These are phyloP conservation scores for Mimumesa dahlbomi DNA, from an alignment of 2,888 invertebrate genomes.

Conservation along the genomic window DNA sequence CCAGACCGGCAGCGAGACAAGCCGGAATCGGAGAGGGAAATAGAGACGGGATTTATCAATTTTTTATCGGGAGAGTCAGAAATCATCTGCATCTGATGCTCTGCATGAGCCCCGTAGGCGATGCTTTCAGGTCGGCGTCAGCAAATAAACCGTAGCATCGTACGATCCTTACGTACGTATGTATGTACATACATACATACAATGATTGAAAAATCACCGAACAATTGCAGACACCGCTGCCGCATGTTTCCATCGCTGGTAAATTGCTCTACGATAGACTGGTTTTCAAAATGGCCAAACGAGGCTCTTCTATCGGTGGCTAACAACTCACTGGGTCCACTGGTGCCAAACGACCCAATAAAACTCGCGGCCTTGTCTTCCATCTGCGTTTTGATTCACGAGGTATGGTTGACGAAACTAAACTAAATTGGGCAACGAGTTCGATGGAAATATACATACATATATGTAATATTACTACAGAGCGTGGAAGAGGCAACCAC, in stretches of 20 bases:
- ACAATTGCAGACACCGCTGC: slow-evolving; percentile 89
- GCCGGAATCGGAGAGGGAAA: slow-evolving; percentile 85
- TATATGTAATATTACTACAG: slow-evolving; percentile 76
- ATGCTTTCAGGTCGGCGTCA: slow-evolving; percentile 87
- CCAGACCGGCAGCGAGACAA: slow-evolving; percentile 87
- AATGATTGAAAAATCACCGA: too few relatives aligned
- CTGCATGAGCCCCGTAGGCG: slow-evolving; percentile 95
- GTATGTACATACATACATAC: neutral
- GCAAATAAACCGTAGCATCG: too few relatives aligned
- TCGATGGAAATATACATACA: neutral
- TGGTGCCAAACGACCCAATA: slow-evolving; percentile 81
- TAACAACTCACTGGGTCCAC: slow-evolving; percentile 84
- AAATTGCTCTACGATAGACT: slow-evolving; percentile 96
- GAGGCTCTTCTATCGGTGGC: slow-evolving; percentile 94
- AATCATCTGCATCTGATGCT: slow-evolving; percentile 92
- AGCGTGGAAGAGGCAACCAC: slow-evolving; percentile 91
- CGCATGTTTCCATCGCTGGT: slow-evolving; percentile 96
- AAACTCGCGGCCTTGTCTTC: slow-evolving; percentile 82
- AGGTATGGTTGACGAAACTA: too few relatives aligned
- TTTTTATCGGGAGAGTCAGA: slow-evolving; percentile 91
- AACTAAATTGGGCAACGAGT: too few relatives aligned
- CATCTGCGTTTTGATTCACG: slow-evolving; percentile 88
- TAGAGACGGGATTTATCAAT: slow-evolving; percentile 91
- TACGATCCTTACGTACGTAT: too few relatives aligned
- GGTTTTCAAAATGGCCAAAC: slow-evolving; percentile 96